Evolutionary conservation across 2,888 invertebrate genomes (phyloP).

Genomic region (Glaucopsyche alexis): DNA sequence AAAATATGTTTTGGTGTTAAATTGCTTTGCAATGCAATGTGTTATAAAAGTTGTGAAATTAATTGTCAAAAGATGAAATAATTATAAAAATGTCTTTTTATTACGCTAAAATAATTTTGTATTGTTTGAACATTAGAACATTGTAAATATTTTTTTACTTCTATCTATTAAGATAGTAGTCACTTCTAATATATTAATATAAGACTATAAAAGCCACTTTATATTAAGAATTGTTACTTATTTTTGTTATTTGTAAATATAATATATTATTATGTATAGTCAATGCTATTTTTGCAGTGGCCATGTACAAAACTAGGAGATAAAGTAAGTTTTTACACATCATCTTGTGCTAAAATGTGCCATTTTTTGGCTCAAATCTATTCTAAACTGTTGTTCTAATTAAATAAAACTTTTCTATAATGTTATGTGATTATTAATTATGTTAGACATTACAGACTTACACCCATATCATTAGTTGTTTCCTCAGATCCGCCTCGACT

Average conservation of each 20-base stretch:
- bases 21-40: not conserved
- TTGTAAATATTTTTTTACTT: constrained; percentile 24
- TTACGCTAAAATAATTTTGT: not conserved
- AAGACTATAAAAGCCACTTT: constrained; percentile 31
- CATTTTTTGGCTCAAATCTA: constrained; percentile 62
- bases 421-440: not conserved
- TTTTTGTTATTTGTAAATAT: constrained; percentile 52
- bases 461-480: too few species aligned
- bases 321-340: constrained; percentile 67
- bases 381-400: constrained; percentile 55
- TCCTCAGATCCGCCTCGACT: too few species aligned
- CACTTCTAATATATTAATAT: constrained; percentile 20
- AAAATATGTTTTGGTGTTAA: not conserved
- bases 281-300: constrained; percentile 50
- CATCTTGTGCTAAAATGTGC: constrained; percentile 60
- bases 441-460: too few species aligned
- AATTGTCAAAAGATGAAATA: constrained; percentile 3
- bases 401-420: constrained; percentile 24
- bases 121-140: not conserved
- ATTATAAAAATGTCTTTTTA: not conserved
- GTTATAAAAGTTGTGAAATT: constrained; percentile 1
- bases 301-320: constrained; percentile 57
- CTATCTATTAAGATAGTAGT: constrained; percentile 3
- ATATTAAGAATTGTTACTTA: constrained; percentile 38
- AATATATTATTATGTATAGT: constrained; percentile 40